A percentile compares a stretch with the other conserved stretches of the same genome.
Conservation (phyloP, 2,888 invertebrate species). For the Apamea monoglypha region DNA sequence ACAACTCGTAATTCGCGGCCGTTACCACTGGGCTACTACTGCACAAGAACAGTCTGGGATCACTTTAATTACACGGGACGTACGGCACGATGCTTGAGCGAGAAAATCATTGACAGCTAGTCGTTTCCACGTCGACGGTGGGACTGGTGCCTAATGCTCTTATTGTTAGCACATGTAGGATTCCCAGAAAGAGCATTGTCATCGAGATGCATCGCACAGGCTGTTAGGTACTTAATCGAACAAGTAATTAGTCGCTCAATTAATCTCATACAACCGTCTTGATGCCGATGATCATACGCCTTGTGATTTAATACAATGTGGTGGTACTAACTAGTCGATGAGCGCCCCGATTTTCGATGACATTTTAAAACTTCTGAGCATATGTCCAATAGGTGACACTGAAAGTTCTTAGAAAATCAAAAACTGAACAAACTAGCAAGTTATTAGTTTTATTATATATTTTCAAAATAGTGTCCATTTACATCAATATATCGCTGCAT, state of each 20-base stretch:
- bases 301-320: constrained; percentile 9
- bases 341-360: not conserved
- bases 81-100: not conserved
- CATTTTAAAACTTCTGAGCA: not conserved
- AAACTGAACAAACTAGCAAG: too few relatives aligned
- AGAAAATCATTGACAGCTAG: not conserved
- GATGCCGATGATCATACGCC: constrained; percentile 18
- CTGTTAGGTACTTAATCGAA: constrained; percentile 27
- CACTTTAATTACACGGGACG: not conserved
- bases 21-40: not conserved
- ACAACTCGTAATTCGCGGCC: not conserved
- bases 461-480: too few relatives aligned
- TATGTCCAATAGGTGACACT: too few relatives aligned
- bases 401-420: too few relatives aligned
- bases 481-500: too few relatives aligned
- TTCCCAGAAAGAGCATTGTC: constrained; percentile 24
- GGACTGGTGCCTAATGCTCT: not conserved
- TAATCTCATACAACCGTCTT: constrained; percentile 20
- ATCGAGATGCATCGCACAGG: constrained; percentile 12
- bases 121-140: not conserved
- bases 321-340: not conserved
- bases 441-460: too few relatives aligned
- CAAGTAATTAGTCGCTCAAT: constrained; percentile 33
- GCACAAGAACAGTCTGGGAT: not conserved
- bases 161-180: constrained; percentile 2